Conservation (phyloP, 1,140 invertebrate genomes). For the Sarcophaga bullata region DNA sequence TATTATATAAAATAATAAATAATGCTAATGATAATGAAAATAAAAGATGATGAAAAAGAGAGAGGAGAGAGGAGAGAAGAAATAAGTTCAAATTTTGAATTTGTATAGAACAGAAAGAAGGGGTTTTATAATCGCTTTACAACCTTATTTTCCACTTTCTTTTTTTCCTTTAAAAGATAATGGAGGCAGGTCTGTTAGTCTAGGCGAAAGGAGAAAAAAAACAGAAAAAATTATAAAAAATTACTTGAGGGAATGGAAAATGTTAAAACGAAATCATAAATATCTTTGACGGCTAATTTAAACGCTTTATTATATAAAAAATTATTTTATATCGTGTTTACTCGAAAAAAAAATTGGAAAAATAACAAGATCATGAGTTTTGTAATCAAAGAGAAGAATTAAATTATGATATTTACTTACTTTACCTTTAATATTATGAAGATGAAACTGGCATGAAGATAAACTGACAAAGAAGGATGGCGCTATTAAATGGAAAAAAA, state of each 20-base stretch:
- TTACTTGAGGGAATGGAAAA: background rate
- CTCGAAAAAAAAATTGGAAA: background rate
- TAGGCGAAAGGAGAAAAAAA: no score
- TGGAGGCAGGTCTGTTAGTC: background rate
- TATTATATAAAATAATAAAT: background rate
- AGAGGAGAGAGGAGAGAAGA: no score
- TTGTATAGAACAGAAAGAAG: background rate
- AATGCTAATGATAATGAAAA: background rate
- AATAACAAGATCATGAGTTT: no score
- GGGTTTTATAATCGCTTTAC: constrained; percentile 21
- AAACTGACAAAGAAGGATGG: no score
- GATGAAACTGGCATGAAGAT: no score
- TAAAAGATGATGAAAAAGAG: background rate
- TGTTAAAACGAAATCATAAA: constrained; percentile 16
- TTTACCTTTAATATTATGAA: no score
- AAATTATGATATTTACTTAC: no score
- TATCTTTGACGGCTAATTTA: background rate
- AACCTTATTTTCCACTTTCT: background rate
- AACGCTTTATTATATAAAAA: background rate
- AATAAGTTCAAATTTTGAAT: constrained; percentile 12
- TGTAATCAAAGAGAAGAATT: no score
- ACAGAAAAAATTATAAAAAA: no score
- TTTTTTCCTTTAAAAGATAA: background rate
- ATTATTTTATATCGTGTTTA: background rate
- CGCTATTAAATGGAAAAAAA: no score